Evolutionary conservation across 2,888 invertebrate genomes (phyloP).

Genomic region (Fragum fragum): DNA sequence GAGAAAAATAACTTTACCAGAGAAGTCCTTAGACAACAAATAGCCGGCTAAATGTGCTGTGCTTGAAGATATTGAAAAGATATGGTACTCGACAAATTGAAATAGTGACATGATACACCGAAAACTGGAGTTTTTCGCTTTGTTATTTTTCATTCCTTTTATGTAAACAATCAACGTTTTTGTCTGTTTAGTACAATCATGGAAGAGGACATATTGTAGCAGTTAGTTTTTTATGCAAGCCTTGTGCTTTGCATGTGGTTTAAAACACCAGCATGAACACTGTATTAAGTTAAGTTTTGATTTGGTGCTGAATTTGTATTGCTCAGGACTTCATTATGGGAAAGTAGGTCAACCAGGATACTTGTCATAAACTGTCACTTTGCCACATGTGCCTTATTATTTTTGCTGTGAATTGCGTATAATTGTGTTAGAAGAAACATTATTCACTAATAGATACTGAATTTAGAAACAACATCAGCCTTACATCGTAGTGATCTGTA

Average conservation of each 20-base stretch:
- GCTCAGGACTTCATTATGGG: slow-evolving; percentile 26
- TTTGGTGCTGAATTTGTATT: slow-evolving; percentile 21
- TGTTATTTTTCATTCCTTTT: slow-evolving; percentile 26
- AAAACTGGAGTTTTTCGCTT: neutral
- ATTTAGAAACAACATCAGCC: neutral
- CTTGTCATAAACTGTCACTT: neutral
- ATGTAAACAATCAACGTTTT: slow-evolving; percentile 31
- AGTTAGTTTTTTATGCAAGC: slow-evolving; percentile 52
- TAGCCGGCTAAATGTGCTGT: neutral
- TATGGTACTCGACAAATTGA: neutral
- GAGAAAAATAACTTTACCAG: neutral
- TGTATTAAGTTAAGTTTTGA: neutral
- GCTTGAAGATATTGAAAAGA: neutral
- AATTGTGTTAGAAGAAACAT: neutral
- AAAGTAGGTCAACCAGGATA: slow-evolving; percentile 12
- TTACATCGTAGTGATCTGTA: neutral
- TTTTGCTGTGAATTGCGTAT: neutral
- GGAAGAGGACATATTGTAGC: slow-evolving; percentile 69
- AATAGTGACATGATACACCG: neutral
- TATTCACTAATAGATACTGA: neutral
- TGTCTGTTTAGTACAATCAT: slow-evolving; percentile 13
- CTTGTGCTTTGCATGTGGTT: slow-evolving; percentile 58
- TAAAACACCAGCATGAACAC: slow-evolving; percentile 12
- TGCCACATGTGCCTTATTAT: slow-evolving; percentile 30
- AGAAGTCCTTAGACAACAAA: neutral